Conservation (phyloP, 2,113 vertebrate genomes). For the Pleuronectes platessa region DNA sequence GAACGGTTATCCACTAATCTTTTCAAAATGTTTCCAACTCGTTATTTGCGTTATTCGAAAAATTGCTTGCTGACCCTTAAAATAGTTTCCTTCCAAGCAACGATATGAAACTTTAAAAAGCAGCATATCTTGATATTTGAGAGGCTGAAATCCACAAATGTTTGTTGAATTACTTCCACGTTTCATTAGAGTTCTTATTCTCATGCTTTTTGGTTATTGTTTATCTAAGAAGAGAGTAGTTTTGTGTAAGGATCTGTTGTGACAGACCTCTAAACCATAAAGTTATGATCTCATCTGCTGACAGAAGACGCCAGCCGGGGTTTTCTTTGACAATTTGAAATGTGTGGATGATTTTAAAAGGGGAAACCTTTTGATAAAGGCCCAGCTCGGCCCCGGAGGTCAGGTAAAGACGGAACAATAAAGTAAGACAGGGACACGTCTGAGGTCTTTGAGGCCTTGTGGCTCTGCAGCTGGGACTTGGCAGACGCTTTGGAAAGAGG, state of each 20-base stretch:
- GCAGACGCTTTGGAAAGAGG: slow-evolving; percentile 67
- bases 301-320: not conserved
- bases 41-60: not conserved
- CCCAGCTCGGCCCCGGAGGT: slow-evolving; percentile 18
- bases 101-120: not conserved
- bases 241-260: not conserved
- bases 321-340: not conserved
- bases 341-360: slow-evolving; percentile 1
- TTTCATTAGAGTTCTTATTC: too few relatives aligned
- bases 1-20: not conserved
- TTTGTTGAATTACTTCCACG: too few relatives aligned
- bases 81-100: not conserved
- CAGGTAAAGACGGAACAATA: slow-evolving; percentile 31
- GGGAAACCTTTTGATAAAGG: slow-evolving; percentile 2
- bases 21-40: not conserved
- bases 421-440: slow-evolving; percentile 46
- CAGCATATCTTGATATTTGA: too few relatives aligned
- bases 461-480: slow-evolving; percentile 51
- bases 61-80: not conserved
- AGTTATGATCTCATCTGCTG: not conserved
- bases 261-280: not conserved
- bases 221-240: too few relatives aligned
- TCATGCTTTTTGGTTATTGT: too few relatives aligned
- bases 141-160: too few relatives aligned
- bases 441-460: slow-evolving; percentile 40